Evolutionary conservation across 2,797 vertebrate species (phyloP), one percentile per base, ranked within the genome.

Genomic region (Xenopus petersii): DNA sequence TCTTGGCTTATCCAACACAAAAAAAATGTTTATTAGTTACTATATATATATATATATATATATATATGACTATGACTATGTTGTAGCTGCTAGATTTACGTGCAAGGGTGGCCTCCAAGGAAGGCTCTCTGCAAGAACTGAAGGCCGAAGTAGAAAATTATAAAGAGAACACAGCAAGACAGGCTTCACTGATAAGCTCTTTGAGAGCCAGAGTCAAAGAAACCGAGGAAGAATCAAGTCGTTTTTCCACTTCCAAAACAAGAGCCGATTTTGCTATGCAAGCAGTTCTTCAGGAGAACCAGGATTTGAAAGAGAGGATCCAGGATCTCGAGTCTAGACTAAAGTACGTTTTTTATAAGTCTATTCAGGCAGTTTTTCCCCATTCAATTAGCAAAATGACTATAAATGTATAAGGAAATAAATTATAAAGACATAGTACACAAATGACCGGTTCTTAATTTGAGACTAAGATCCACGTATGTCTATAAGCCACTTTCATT

Each of bases 141-240:
- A 93, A 87, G 79, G 82, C 87, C 62, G 87, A 88, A 79, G 66
- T 86, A 71, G 90, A 91, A 75, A 82, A 66, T 79, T 87, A 83
- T 61, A 92, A 87, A 81, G 93, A 93, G 82, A 89, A 81, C 30
- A 88, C 87, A 49, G 92, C 93, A 46, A 87, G 91, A 1, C 91
- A 93, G 36, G 80, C 77, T 2, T 93, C 90, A 82, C 85, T 89
- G 6, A 86, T 94, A 10, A 33, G 79, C 42, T 92, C 88, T 17
- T 58, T 93, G 81, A 88, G 92, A 83, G 81, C 83, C 16, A 85
- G 67, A 76, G 71, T 91, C 24, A 83, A 84, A 79, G 92, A 93
- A 75, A 82, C 88, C 30, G 90, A 94, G 67, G 83, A 90, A 60
- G 92, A 93, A 58, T 80, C 80, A 0, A 36, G 61, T 12, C 56